These are phyloP conservation scores for Motacilla alba DNA, from an alignment of 2,113 vertebrate species.

Conservation along the genomic window DNA sequence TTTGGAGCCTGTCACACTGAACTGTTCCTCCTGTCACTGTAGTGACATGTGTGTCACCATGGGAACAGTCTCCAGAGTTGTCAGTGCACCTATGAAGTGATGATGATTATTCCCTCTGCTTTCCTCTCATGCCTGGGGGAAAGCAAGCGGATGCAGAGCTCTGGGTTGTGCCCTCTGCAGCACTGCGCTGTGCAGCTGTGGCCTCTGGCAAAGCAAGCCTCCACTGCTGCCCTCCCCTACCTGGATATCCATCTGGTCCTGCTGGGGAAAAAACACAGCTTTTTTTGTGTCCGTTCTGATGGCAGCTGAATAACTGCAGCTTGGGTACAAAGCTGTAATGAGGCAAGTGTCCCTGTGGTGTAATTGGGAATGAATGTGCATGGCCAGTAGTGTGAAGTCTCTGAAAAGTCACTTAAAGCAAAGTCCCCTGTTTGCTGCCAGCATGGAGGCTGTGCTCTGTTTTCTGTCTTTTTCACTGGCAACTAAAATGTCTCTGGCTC, in stretches of 20 bases:
- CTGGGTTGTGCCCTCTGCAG: not conserved
- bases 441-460: not conserved
- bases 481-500: not conserved
- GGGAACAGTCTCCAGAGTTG: constrained; percentile 55
- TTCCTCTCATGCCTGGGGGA: not conserved
- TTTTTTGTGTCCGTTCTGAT: not conserved
- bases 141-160: not conserved
- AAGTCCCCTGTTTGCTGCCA: not conserved
- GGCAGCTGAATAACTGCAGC: constrained; percentile 42
- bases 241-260: constrained; percentile 50
- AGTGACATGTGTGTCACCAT: constrained; percentile 53
- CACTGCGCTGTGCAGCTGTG: not conserved
- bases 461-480: not conserved
- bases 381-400: not conserved
- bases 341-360: constrained; percentile 38
- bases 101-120: not conserved
- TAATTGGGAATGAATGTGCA: constrained; percentile 21
- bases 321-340: constrained; percentile 35
- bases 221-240: not conserved
- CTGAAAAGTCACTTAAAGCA: constrained; percentile 23
- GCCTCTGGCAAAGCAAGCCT: not conserved
- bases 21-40: constrained; percentile 20
- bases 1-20: constrained; percentile 36
- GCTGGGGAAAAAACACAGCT: constrained; percentile 1
- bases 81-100: constrained; percentile 25